Evolutionary conservation across 2,113 vertebrate species (phyloP).

Genomic region (Panthera leo): DNA sequence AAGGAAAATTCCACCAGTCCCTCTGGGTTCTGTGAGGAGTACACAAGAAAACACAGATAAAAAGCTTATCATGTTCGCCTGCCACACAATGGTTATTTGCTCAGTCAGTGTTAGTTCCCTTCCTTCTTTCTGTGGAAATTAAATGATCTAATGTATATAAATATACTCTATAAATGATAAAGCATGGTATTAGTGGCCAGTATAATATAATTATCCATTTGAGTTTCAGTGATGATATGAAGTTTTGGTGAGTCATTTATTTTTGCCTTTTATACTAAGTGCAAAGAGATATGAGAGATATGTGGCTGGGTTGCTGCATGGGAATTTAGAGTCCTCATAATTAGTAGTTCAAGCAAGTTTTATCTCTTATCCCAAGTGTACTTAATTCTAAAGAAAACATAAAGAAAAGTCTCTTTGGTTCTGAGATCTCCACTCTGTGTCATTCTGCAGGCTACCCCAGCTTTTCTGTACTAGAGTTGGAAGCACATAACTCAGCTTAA

Average conservation of each 20-base stretch:
- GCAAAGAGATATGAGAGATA: not conserved
- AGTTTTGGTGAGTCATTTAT: slow-evolving; percentile 8
- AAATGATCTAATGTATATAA: slow-evolving; percentile 12
- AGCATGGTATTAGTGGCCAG: not conserved
- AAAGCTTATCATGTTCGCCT: not conserved
- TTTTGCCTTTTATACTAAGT: not conserved
- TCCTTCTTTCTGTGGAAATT: not conserved
- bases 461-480: not conserved
- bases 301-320: not conserved
- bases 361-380: not conserved
- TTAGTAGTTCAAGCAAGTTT: not conserved
- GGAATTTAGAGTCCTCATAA: not conserved
- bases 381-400: not conserved
- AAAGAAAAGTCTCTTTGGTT: not conserved
- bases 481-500: not conserved
- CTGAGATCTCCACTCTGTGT: not conserved
- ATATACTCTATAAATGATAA: not conserved
- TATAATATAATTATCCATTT: not conserved
- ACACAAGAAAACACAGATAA: not conserved
- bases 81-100: not conserved
- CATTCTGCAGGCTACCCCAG: not conserved
- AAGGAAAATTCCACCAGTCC: not conserved
- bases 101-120: not conserved
- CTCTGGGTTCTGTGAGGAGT: not conserved
- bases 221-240: not conserved